A percentile compares a stretch with the other conserved stretches of the same genome.
These are phyloP conservation scores for Cranoglanis bouderius DNA, from an alignment of 2,113 vertebrate genomes.

Conservation along the genomic window DNA sequence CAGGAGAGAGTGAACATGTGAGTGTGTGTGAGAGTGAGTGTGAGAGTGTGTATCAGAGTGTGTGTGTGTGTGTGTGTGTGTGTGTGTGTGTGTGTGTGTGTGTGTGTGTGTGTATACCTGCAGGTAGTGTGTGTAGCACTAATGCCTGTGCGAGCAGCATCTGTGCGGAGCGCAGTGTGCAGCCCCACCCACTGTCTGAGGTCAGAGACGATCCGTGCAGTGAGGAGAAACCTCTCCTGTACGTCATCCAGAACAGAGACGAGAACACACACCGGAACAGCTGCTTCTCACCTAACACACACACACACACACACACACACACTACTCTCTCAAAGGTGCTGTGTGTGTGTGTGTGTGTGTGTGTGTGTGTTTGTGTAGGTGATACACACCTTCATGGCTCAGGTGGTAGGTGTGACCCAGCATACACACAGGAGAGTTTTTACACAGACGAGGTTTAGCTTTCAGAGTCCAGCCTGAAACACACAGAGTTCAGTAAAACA, in stretches of 20 bases:
- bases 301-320: not conserved
- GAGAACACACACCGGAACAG: constrained; percentile 76
- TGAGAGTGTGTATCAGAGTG: not conserved
- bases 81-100: constrained; percentile 16
- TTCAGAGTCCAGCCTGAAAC: constrained; percentile 80
- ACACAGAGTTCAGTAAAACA: constrained; percentile 7
- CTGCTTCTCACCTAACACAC: constrained; percentile 72
- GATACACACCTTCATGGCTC: constrained; percentile 71
- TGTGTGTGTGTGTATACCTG: constrained; percentile 65
- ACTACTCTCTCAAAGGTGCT: too few relatives aligned
- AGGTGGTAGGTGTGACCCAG: constrained; percentile 78
- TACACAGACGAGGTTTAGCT: constrained; percentile 83
- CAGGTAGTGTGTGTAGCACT: constrained; percentile 77
- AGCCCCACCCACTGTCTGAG: constrained; percentile 90
- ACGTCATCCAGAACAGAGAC: constrained; percentile 86
- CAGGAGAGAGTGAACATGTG: not conserved
- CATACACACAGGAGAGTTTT: constrained; percentile 76
- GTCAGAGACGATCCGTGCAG: constrained; percentile 75
- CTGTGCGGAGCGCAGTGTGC: constrained; percentile 86
- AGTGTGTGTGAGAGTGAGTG: not conserved
- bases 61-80: not conserved
- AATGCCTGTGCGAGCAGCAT: constrained; percentile 87
- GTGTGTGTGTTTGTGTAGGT: not conserved
- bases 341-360: not conserved
- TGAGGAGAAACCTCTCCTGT: constrained; percentile 80